These are phyloP conservation scores for Amphiprion clarkii DNA, from an alignment of 2,797 vertebrate genomes.

Conservation along the genomic window DNA sequence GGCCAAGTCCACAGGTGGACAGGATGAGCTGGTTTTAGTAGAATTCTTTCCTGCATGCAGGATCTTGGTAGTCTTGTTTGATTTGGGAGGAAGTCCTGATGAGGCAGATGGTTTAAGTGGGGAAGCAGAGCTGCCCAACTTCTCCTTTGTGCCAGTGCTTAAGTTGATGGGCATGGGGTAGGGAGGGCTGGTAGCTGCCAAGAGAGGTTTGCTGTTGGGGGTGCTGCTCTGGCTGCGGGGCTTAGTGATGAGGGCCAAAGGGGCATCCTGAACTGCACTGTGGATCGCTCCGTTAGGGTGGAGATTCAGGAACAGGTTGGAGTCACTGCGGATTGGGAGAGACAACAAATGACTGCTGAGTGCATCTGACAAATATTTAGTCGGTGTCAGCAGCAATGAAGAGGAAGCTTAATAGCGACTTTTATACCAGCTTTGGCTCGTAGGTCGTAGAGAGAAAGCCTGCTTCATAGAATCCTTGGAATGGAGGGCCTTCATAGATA, in stretches of 20 bases:
- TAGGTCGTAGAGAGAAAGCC: constrained; percentile 86
- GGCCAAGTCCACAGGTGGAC: constrained; percentile 85
- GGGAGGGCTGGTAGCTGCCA: constrained; percentile 77
- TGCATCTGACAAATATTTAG: constrained; percentile 82
- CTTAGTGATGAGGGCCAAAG: constrained; percentile 93
- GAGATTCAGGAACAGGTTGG: constrained; percentile 89
- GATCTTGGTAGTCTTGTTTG: constrained; percentile 83
- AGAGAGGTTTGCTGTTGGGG: constrained; percentile 81
- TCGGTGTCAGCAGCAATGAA: constrained; percentile 78
- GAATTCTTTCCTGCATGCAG: constrained; percentile 74
- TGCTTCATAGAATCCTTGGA: constrained; percentile 89
- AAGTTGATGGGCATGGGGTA: constrained; percentile 89
- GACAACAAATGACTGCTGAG: constrained; percentile 84
- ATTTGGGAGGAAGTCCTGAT: constrained; percentile 77
- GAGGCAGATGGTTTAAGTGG: constrained; percentile 78
- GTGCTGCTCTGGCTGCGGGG: constrained; percentile 84
- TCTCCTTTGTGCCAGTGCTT: constrained; percentile 86
- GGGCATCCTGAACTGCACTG: constrained; percentile 91
- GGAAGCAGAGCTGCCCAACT: constrained; percentile 73
- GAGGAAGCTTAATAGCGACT: constrained; percentile 84
- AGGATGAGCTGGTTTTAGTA: constrained; percentile 77
- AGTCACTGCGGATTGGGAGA: constrained; percentile 84
- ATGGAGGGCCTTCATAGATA: constrained; percentile 71
- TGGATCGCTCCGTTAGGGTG: constrained; percentile 89
- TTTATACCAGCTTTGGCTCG: constrained; percentile 86